Evolutionary conservation across 2,888 invertebrate genomes (phyloP).

Genomic region (Steinernema hermaphroditum): DNA sequence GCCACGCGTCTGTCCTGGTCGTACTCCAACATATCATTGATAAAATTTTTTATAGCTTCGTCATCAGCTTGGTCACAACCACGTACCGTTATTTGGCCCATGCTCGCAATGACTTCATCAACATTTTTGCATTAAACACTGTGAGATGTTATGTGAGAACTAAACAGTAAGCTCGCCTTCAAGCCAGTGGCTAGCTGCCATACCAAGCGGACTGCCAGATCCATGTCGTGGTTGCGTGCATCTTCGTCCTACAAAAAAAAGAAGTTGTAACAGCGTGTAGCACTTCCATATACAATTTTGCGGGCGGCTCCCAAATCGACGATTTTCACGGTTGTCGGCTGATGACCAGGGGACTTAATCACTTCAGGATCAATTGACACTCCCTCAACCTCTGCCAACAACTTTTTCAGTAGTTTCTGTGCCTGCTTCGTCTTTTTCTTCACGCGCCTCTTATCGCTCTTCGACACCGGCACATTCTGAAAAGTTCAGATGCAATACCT

Average conservation of each 20-base stretch:
- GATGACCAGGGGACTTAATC: background rate
- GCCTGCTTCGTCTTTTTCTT: conserved; percentile 92
- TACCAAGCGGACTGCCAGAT: conserved; percentile 97
- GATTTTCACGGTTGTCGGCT: conserved; percentile 70
- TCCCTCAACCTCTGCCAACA: conserved; percentile 76
- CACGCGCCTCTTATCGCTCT: conserved; percentile 93
- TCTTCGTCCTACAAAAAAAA: too few relatives aligned
- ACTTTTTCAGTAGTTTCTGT: conserved; percentile 90
- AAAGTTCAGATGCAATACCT: background rate
- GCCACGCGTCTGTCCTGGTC: conserved; percentile 86
- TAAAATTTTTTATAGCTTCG: conserved; percentile 86
- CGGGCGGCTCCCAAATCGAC: conserved; percentile 99
- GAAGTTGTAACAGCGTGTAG: background rate
- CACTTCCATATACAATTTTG: conserved; percentile 73
- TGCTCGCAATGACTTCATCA: conserved; percentile 90
- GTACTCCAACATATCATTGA: conserved; percentile 93
- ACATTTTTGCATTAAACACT: too few relatives aligned
- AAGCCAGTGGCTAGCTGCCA: conserved; percentile 87
- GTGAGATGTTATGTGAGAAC: too few relatives aligned
- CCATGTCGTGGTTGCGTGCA: conserved; percentile 91
- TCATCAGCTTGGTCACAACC: conserved; percentile 92
- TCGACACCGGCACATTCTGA: conserved; percentile 65
- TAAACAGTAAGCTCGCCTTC: too few relatives aligned
- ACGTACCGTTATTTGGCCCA: conserved; percentile 89
- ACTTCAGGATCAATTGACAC: conserved; percentile 57